A percentile compares a stretch with the other conserved stretches of the same genome.
Conservation (phyloP, 2,888 invertebrate species). For the Abscondita cerata region DNA sequence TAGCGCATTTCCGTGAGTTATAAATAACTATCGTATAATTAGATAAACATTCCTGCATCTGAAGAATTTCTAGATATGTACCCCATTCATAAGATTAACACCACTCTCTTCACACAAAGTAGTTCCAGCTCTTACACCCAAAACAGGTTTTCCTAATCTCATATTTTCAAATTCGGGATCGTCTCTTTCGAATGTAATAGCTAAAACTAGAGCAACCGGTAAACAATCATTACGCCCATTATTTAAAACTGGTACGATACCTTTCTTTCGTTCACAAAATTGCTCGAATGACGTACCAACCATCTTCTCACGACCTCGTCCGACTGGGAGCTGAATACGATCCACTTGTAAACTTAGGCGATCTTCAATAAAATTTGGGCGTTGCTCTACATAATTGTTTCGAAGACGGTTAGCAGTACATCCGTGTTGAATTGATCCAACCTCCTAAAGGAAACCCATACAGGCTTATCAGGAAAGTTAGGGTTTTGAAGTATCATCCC, state of each 20-base stretch:
- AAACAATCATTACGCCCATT: neutral
- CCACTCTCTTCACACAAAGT: too few relatives aligned
- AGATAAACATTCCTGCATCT: too few relatives aligned
- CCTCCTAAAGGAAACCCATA: neutral
- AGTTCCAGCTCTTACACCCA: too few relatives aligned
- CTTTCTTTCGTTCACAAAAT: neutral
- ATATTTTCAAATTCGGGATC: too few relatives aligned
- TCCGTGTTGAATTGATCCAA: neutral
- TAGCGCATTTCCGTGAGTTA: neutral
- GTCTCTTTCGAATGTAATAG: too few relatives aligned
- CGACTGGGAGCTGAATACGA: neutral
- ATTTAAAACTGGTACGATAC: neutral
- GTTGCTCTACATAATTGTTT: constrained; percentile 6
- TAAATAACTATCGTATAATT: constrained; percentile 11
- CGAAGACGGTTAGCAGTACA: neutral
- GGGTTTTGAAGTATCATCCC: neutral
- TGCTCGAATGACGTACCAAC: neutral
- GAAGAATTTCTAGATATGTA: too few relatives aligned
- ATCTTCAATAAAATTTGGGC: neutral
- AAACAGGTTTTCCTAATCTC: too few relatives aligned
- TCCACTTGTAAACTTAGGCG: neutral
- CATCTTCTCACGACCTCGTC: neutral
- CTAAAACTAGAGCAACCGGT: too few relatives aligned
- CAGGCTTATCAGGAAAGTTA: neutral
- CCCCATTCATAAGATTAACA: too few relatives aligned